Evolutionary conservation across 2,888 invertebrate genomes (phyloP).

Genomic region (Ecdyonurus torrentis): DNA sequence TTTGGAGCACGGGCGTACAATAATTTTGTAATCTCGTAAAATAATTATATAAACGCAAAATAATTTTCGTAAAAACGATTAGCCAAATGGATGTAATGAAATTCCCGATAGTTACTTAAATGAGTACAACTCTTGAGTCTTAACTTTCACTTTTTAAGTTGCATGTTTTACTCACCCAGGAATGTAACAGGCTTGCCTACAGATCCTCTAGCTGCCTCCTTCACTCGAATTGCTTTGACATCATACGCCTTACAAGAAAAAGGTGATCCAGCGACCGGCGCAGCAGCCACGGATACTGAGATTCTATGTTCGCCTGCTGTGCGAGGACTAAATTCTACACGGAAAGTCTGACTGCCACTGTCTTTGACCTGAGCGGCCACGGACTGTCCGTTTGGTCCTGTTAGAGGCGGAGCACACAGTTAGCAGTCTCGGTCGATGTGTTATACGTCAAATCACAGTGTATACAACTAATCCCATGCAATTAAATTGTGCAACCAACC

Average conservation of each 20-base stretch:
- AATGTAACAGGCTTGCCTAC: constrained; percentile 85
- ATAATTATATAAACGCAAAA: too few species aligned
- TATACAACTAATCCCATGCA: too few species aligned
- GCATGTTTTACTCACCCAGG: constrained; percentile 39
- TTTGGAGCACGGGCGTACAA: too few species aligned
- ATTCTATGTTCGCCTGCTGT: constrained; percentile 86
- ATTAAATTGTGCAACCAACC: too few species aligned
- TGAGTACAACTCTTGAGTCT: too few species aligned
- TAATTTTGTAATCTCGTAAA: too few species aligned
- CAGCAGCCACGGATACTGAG: constrained; percentile 48
- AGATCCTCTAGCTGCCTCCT: constrained; percentile 72
- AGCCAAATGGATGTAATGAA: too few species aligned
- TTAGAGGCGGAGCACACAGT: constrained; percentile 23
- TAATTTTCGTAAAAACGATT: too few species aligned
- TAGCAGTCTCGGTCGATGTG: background rate
- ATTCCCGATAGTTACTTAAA: too few species aligned
- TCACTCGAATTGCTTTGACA: constrained; percentile 83
- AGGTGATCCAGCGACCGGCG: constrained; percentile 78
- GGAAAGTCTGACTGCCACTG: constrained; percentile 63
- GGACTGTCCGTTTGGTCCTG: constrained; percentile 84
- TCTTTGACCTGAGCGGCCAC: constrained; percentile 79
- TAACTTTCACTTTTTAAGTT: background rate
- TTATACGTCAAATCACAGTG: too few species aligned
- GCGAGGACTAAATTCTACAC: constrained; percentile 80
- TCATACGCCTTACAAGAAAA: constrained; percentile 93